Conservation (phyloP, 30 jellyfish, hydroid and myxozoan species). For the Sanderia malayensis region DNA sequence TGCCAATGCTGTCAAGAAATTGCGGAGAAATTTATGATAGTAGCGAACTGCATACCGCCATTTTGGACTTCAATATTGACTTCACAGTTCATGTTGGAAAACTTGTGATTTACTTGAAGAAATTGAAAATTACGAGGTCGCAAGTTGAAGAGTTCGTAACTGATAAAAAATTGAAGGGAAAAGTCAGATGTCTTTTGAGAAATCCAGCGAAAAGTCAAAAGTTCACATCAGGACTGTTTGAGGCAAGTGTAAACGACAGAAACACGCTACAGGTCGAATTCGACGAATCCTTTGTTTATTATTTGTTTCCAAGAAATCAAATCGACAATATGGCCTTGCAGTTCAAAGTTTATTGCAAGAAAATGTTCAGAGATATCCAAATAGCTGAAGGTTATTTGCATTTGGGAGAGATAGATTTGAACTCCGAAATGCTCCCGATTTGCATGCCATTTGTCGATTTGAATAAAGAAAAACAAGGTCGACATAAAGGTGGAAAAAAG, state of each 20-base stretch:
- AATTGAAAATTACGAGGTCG: constrained; percentile 55
- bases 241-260: constrained; percentile 67
- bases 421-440: constrained; percentile 92
- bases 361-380: constrained; percentile 74
- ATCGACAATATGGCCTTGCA: constrained; percentile 81
- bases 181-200: constrained; percentile 69
- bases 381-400: constrained; percentile 85
- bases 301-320: constrained; percentile 81
- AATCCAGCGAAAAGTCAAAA: constrained; percentile 88
- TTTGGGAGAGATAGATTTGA: constrained; percentile 78
- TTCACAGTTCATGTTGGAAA: constrained; percentile 95
- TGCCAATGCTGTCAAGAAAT: constrained; percentile 35
- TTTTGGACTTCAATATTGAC: constrained; percentile 72
- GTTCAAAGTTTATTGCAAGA: constrained; percentile 73
- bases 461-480: constrained; percentile 43
- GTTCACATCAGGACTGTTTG: constrained; percentile 69
- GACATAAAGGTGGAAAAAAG: constrained; percentile 39
- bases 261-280: constrained; percentile 68
- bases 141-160: constrained; percentile 75
- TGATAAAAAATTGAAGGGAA: constrained; percentile 84
- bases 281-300: constrained; percentile 84
- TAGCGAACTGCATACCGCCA: constrained; percentile 61
- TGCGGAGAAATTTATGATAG: constrained; percentile 48
- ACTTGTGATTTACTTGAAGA: constrained; percentile 77
- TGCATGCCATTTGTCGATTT: constrained; percentile 78